Conservation (phyloP, 2,113 vertebrate species). For the Climacteris rufus region DNA sequence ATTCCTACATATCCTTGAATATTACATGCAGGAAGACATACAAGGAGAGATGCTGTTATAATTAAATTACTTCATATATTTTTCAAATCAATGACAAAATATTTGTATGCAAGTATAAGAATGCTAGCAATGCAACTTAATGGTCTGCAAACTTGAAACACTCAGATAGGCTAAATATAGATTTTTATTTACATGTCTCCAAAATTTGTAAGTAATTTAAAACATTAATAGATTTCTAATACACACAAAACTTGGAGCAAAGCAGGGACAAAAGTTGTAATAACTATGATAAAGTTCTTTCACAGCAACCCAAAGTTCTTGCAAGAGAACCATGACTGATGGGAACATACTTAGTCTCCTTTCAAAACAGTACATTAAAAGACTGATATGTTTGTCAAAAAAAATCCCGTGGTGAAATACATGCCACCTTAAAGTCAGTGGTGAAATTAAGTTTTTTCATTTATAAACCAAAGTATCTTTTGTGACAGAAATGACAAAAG, state of each 20-base stretch:
- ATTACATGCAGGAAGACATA: background rate
- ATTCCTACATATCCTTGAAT: background rate
- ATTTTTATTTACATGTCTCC: fast-evolving
- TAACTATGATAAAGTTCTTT: background rate
- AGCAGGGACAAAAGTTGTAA: fast-evolving
- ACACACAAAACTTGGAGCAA: background rate
- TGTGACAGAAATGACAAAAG: background rate
- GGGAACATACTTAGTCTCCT: background rate
- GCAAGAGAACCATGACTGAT: background rate
- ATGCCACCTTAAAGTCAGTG: background rate
- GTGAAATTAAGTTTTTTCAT: background rate
- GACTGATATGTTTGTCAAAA: background rate
- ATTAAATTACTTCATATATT: background rate
- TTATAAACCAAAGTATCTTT: background rate
- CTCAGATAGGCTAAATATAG: background rate
- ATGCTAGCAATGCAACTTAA: background rate
- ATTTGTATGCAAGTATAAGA: background rate
- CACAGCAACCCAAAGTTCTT: background rate
- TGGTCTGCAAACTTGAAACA: background rate
- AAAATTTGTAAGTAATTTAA: background rate
- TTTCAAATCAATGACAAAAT: background rate
- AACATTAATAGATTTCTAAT: background rate
- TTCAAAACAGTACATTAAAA: background rate
- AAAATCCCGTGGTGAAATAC: background rate
- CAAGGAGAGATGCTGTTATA: background rate